phyloP scores from a whole-genome alignment of 2,888 invertebrate species.

The Sinotaia quadrata region DNA sequence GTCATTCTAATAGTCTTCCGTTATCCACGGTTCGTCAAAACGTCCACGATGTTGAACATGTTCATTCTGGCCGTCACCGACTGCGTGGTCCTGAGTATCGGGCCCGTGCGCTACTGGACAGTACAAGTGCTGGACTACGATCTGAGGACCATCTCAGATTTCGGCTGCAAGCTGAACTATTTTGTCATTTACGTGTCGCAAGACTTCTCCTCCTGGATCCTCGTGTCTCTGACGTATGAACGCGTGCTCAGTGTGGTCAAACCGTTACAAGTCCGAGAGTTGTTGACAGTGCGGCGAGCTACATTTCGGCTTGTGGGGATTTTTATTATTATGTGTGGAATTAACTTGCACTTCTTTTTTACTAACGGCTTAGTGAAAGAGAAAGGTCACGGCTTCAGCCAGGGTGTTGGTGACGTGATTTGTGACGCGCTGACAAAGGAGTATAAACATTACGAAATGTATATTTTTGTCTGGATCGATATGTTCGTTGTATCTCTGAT shows the following conservation, averaged over 20 bases:
- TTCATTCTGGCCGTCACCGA: constrained; percentile 18
- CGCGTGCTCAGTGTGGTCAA: constrained; percentile 3
- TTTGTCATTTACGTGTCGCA: constrained; percentile 14
- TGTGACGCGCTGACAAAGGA: constrained; percentile 10
- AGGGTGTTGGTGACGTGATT: too few relatives aligned
- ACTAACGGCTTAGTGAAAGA: constrained; percentile 8
- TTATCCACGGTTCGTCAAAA: constrained; percentile 8
- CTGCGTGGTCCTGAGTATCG: constrained; percentile 10
- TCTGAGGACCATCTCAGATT: background rate
- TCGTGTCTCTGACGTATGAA: constrained; percentile 18
- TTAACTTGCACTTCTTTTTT: constrained; percentile 19
- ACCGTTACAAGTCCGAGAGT: constrained; percentile 6
- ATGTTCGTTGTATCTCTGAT: constrained; percentile 1
- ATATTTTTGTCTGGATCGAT: constrained; percentile 17
- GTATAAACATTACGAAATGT: constrained; percentile 7
- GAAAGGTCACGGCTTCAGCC: background rate
- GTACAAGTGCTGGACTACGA: constrained; percentile 5
- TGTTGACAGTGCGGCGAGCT: constrained; percentile 10
- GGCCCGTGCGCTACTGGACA: constrained; percentile 15
- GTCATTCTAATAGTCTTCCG: constrained; percentile 15
- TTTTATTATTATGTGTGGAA: background rate
- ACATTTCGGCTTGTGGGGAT: background rate
- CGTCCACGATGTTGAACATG: constrained; percentile 20
- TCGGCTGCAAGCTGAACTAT: constrained; percentile 18
- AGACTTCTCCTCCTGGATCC: constrained; percentile 25